Evolutionary conservation across 2,888 invertebrate species (phyloP).

Genomic region (Dorcus parallelipipedus): DNA sequence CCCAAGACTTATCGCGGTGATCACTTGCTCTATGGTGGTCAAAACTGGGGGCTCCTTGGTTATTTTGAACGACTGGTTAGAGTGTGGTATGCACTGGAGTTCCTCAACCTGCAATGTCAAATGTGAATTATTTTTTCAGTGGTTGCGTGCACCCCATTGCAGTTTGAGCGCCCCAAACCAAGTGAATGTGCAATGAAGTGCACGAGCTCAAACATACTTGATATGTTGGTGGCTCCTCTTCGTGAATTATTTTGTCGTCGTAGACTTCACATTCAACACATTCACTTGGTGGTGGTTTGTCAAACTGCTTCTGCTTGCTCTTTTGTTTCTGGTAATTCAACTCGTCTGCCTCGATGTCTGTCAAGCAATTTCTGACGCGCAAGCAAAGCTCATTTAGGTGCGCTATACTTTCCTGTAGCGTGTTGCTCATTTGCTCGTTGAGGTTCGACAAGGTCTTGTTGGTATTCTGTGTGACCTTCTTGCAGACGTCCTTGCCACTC

Average conservation of each 20-base stretch:
- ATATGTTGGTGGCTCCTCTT: neutral
- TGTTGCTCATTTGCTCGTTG: constrained; percentile 30
- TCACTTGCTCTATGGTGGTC: no score
- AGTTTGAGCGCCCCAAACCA: no score
- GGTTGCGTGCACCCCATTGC: no score
- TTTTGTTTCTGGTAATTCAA: constrained; percentile 9
- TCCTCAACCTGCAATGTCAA: no score
- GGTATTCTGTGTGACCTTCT: constrained; percentile 18
- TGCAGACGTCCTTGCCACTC: constrained; percentile 9
- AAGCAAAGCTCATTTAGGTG: constrained; percentile 28
- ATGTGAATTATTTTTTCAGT: no score
- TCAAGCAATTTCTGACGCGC: constrained; percentile 25
- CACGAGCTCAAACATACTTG: no score
- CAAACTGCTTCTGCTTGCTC: neutral
- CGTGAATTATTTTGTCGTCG: neutral
- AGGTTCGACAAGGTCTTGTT: constrained; percentile 23
- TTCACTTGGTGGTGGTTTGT: neutral
- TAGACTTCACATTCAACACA: neutral
- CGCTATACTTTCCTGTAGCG: constrained; percentile 27
- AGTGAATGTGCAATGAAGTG: no score
- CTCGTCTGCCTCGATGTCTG: constrained; percentile 25
- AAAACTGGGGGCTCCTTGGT: no score
- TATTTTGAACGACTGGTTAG: no score
- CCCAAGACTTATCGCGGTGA: neutral
- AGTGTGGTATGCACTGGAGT: no score